These are phyloP conservation scores for Pterois miles DNA, from an alignment of 2,797 vertebrate genomes.

Conservation along the genomic window DNA sequence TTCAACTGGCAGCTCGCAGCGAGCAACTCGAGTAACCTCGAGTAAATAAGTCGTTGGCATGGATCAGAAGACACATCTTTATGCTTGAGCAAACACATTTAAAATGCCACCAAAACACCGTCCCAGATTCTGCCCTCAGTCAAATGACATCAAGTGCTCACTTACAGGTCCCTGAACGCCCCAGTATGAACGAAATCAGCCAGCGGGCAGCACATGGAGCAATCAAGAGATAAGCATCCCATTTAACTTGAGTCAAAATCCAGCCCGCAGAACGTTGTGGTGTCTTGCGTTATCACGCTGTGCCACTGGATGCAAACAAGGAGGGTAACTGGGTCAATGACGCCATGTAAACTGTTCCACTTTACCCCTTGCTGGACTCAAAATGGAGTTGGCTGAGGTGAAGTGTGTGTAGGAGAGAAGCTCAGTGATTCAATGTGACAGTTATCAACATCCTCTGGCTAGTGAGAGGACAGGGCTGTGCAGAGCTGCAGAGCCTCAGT, in stretches of 20 bases:
- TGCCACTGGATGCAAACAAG: conserved; percentile 63
- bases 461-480: conserved; percentile 43
- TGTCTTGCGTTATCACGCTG: conserved; percentile 59
- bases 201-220: conserved; percentile 72
- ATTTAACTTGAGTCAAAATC: conserved; percentile 78
- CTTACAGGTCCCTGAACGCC: conserved; percentile 81
- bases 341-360: conserved; percentile 68
- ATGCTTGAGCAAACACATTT: conserved; percentile 78
- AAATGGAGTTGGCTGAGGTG: conserved; percentile 70
- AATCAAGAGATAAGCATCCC: conserved; percentile 80
- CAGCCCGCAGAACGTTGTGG: conserved; percentile 48
- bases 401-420: conserved; percentile 43
- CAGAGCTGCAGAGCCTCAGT: conserved; percentile 40
- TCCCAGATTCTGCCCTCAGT: conserved; percentile 79
- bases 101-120: conserved; percentile 80
- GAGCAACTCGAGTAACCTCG: conserved; percentile 66
- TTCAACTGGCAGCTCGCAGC: conserved; percentile 58
- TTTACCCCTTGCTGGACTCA: conserved; percentile 72
- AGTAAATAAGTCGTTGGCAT: conserved; percentile 75
- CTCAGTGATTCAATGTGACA: conserved; percentile 63
- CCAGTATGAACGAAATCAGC: conserved; percentile 68
- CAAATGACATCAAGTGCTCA: conserved; percentile 79
- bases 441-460: conserved; percentile 68
- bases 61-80: conserved; percentile 79
- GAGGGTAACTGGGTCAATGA: conserved; percentile 80